Evolutionary conservation across 2,888 invertebrate species (phyloP).

Genomic region (Actias luna): DNA sequence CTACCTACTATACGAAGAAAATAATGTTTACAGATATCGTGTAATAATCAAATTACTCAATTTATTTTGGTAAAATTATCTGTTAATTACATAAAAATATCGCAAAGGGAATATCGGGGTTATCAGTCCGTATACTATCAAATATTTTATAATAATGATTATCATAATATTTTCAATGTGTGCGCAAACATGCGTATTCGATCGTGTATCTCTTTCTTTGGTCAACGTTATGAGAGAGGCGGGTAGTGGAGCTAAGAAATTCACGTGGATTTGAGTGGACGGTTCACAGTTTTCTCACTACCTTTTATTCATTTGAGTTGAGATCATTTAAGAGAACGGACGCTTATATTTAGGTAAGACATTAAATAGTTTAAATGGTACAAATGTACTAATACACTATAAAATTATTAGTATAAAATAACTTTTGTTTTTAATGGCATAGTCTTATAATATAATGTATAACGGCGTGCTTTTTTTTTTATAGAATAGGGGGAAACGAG

Average conservation of each 20-base stretch:
- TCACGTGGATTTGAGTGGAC: background rate
- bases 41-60: background rate
- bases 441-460: too few relatives aligned
- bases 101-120: conserved; percentile 9
- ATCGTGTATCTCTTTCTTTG: background rate
- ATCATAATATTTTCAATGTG: conserved; percentile 1
- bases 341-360: background rate
- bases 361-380: background rate
- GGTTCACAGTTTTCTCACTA: background rate
- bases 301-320: background rate
- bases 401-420: too few relatives aligned
- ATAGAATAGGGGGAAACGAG: too few relatives aligned
- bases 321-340: background rate
- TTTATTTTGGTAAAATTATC: conserved; percentile 1
- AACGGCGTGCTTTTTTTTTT: too few relatives aligned
- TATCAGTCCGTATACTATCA: conserved; percentile 6
- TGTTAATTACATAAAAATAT: conserved; percentile 2
- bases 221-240: background rate
- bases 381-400: too few relatives aligned
- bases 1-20: background rate
- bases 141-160: conserved; percentile 6
- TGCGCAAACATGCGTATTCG: background rate
- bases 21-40: background rate
- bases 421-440: too few relatives aligned
- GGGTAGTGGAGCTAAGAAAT: background rate